phyloP scores from a whole-genome alignment of 2,797 vertebrate species.

The Acanthiza pusilla region DNA sequence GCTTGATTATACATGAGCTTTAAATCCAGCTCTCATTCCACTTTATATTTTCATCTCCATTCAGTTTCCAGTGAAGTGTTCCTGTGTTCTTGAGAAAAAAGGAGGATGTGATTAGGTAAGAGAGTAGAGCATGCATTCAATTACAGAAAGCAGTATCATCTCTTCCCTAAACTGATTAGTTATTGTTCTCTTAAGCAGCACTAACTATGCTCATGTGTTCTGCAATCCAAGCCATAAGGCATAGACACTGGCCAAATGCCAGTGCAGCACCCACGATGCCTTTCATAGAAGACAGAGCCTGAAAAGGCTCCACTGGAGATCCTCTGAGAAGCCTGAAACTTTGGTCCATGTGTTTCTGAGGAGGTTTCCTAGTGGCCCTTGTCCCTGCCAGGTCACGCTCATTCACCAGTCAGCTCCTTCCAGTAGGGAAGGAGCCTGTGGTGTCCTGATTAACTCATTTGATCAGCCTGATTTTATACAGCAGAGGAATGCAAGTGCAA shows the following conservation, averaged over 20 bases:
- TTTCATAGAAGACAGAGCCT: background rate
- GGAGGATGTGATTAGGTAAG: background rate
- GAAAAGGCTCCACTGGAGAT: background rate
- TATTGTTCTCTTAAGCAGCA: background rate
- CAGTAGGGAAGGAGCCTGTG: background rate
- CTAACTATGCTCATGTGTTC: background rate
- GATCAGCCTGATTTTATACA: background rate
- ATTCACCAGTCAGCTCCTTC: rapidly evolving
- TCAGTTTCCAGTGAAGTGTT: slow-evolving; percentile 1
- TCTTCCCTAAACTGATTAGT: slow-evolving; percentile 25
- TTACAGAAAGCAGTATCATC: background rate
- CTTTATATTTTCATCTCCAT: slow-evolving; percentile 2
- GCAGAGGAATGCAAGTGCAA: background rate
- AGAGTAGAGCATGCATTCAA: background rate
- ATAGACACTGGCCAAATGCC: background rate
- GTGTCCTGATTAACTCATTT: background rate
- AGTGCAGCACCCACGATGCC: background rate
- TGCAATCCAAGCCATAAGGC: background rate
- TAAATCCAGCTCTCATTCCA: background rate
- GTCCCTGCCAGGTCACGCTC: background rate
- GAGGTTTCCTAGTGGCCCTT: background rate
- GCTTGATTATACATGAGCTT: background rate
- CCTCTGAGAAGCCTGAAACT: background rate
- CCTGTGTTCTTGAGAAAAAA: slow-evolving; percentile 16
- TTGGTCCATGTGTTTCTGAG: background rate